phyloP scores from a whole-genome alignment of 2,888 invertebrate genomes.

The Beris chalybata region DNA sequence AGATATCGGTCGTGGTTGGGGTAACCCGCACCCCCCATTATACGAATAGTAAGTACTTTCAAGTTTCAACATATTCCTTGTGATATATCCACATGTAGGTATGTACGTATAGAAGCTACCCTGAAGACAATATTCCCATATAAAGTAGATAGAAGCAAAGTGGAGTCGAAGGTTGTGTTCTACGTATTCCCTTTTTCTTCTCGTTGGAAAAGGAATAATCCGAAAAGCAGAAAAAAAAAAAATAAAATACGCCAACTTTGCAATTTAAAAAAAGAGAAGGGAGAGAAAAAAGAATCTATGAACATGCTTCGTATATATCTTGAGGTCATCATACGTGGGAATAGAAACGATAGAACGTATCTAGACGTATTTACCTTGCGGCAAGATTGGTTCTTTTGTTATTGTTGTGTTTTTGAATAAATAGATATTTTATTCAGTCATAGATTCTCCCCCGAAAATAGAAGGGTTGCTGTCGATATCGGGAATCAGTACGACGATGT shows the following conservation, averaged over 20 bases:
- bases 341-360: background rate
- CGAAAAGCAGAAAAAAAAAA: conserved; percentile 5
- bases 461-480: background rate
- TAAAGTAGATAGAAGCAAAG: conserved; percentile 15
- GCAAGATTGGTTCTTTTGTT: background rate
- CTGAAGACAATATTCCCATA: conserved; percentile 23
- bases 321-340: background rate
- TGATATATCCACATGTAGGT: conserved; percentile 7
- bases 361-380: conserved; percentile 21
- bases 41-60: too few species aligned
- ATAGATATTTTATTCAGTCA: conserved; percentile 36
- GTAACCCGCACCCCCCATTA: too few species aligned
- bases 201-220: conserved; percentile 10
- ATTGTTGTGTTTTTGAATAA: conserved; percentile 7
- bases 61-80: too few species aligned
- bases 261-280: conserved; percentile 28
- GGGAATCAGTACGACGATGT: too few species aligned
- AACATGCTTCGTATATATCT: too few species aligned
- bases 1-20: too few species aligned
- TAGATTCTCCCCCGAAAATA: conserved; percentile 35
- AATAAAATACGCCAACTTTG: conserved; percentile 29
- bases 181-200: conserved; percentile 5
- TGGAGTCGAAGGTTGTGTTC: conserved; percentile 16
- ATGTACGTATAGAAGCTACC: conserved; percentile 20
- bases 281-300: background rate